Conservation (phyloP, 2,888 invertebrate genomes). For the Onthophagus sagittarius region DNA sequence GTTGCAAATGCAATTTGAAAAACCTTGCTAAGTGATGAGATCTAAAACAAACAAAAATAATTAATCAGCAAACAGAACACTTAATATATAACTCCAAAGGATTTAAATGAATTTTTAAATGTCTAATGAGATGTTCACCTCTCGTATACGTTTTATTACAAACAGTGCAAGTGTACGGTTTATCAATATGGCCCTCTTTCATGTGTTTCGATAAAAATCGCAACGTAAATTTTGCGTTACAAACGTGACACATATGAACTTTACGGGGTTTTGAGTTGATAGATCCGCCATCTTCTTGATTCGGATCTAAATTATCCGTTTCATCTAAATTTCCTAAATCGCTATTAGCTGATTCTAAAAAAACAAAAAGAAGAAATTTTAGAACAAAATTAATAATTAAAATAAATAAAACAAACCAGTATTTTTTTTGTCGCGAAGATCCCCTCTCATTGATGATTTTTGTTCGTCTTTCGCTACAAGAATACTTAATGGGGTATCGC, state of each 20-base stretch:
- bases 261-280: constrained; percentile 31
- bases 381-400: not conserved
- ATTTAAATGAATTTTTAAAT: constrained; percentile 45
- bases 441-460: not conserved
- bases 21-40: constrained; percentile 63
- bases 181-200: constrained; percentile 47
- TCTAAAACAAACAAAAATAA: constrained; percentile 46
- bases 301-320: constrained; percentile 3
- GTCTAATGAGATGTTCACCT: constrained; percentile 48
- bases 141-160: constrained; percentile 47
- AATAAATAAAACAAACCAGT: constrained; percentile 8
- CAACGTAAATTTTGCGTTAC: constrained; percentile 44
- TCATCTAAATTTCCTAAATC: constrained; percentile 9
- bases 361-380: not conserved
- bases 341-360: constrained; percentile 6
- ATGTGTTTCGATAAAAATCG: constrained; percentile 44
- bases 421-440: constrained; percentile 4
- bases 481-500: constrained; percentile 26
- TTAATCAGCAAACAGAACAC: constrained; percentile 47
- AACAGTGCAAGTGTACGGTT: constrained; percentile 46
- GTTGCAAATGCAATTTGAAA: constrained; percentile 56
- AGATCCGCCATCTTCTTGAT: constrained; percentile 14
- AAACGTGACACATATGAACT: constrained; percentile 46
- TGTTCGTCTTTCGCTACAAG: constrained; percentile 2
- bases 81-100: constrained; percentile 35